Evolutionary conservation across 1,140 invertebrate genomes (phyloP), one percentile per base, ranked within the genome.

Genomic region (Diorhabda carinulata): DNA sequence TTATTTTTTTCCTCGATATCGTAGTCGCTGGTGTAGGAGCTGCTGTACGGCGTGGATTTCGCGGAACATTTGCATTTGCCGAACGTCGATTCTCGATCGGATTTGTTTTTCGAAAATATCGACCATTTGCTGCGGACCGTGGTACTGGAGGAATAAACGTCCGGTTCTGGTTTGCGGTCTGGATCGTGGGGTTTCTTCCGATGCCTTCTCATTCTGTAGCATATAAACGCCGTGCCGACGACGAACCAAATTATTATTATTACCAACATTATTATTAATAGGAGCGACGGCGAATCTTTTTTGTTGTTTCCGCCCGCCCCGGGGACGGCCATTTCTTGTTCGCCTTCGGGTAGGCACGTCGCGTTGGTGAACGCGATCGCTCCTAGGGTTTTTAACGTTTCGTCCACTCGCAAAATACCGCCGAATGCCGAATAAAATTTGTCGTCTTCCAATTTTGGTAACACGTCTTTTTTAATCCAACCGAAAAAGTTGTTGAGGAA

Each of bases 341-440:
- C 69, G 2, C 25, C 60, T 65, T 76, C 70, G 44, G 57, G 57
- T 0, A 9, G 43, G 9, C 57, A 67, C 5, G 57, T 60, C 9
- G 66, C 62, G 3, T 45, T 56, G 44, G 67, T 62, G 25, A 61
- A 61, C 5, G 66, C 3, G 3, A 25, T 25, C 3, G 42, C 44
- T 10, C 86, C 84, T 68, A 82, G 78, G 67, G 77, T 80, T 76
- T 84, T 83, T 10, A 87, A 79, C 4, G 85, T 84, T 3, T 84
- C 82, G 40, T 85, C 82, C 63, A 89, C 82, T 72, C 86, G 79
- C 10, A 87, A 75, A 41, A 88, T 78, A 10, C 87, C 87, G 0
- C 87, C 86, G 66, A 87, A 88, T 43, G 85, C 86, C 4, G 85
- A 81, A 72, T 88, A 89, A 76, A 87, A 82, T 73, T 84, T 86